A percentile compares a stretch with the other conserved stretches of the same genome.
Evolutionary conservation across 1,140 invertebrate genomes (phyloP).

Genomic region (Bombus sylvicola): DNA sequence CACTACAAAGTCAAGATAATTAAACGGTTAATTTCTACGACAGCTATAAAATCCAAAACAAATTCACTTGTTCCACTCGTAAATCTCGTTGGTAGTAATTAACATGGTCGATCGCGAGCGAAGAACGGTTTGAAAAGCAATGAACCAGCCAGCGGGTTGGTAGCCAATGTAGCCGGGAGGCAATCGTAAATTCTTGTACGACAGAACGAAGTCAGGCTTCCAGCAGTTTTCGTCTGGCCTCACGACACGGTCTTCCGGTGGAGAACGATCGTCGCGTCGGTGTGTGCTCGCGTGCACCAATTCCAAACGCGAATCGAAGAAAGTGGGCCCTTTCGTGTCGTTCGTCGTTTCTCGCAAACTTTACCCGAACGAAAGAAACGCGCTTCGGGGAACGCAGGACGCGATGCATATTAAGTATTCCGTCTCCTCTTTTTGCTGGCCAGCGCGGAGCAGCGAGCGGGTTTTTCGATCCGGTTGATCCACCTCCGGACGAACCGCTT

Average conservation of each 20-base stretch:
- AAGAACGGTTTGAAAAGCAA: not conserved
- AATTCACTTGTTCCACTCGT: not conserved
- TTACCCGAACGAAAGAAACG: slow-evolving; percentile 1
- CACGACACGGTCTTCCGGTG: not conserved
- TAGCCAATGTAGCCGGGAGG: not conserved
- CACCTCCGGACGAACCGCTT: slow-evolving; percentile 14
- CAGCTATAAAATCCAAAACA: not conserved
- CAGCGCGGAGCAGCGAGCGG: not conserved
- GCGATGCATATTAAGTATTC: slow-evolving; percentile 34
- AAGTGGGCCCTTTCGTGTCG: slow-evolving; percentile 20
- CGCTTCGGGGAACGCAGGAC: slow-evolving; percentile 20
- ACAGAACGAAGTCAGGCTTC: not conserved
- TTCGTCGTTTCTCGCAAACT: slow-evolving; percentile 17
- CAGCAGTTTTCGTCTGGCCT: not conserved
- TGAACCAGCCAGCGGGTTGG: not conserved
- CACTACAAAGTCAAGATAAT: not conserved
- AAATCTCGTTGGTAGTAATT: not conserved
- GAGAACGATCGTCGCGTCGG: not conserved
- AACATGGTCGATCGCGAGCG: not conserved
- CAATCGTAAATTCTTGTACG: slow-evolving; percentile 7
- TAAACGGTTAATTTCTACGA: not conserved
- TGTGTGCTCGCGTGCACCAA: slow-evolving; percentile 7
- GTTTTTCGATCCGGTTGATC: slow-evolving; percentile 37
- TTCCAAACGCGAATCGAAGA: slow-evolving; percentile 17
- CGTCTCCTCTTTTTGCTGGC: slow-evolving; percentile 6